Conservation (phyloP, 2,797 vertebrate genomes). For the Petrocephalus sullivani region DNA sequence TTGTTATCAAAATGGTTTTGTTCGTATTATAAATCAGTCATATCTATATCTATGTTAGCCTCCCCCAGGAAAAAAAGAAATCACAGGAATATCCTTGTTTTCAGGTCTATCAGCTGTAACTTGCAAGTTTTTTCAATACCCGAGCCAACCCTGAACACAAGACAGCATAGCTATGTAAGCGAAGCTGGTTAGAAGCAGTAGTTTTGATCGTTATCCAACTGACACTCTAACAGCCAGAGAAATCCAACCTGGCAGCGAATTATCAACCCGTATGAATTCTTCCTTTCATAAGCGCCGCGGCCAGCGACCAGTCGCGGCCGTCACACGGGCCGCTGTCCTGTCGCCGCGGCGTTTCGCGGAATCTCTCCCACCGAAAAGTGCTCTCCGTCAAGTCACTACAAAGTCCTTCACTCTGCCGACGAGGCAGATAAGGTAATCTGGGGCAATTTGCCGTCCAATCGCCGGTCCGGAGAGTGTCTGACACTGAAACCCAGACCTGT, state of each 20-base stretch:
- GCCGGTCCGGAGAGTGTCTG: conserved; percentile 57
- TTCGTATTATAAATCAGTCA: neutral
- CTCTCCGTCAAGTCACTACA: conserved; percentile 60
- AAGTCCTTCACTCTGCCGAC: conserved; percentile 59
- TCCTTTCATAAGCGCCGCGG: conserved; percentile 60
- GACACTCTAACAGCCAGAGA: conserved; percentile 36
- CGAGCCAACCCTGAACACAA: neutral
- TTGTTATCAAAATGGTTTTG: neutral
- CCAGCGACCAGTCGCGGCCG: conserved; percentile 47
- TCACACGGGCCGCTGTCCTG: conserved; percentile 45
- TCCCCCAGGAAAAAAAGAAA: neutral
- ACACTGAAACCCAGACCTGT: conserved; percentile 62
- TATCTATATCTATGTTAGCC: neutral
- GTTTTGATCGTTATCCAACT: conserved; percentile 34
- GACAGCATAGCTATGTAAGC: conserved; percentile 13
- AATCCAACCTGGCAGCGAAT: conserved; percentile 53
- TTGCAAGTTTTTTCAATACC: neutral
- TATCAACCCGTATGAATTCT: conserved; percentile 57
- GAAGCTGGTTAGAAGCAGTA: neutral
- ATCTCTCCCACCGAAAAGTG: conserved; percentile 47
- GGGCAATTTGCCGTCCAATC: conserved; percentile 58
- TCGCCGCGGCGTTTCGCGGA: conserved; percentile 52
- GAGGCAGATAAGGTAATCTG: conserved; percentile 66
- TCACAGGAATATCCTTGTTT: neutral
- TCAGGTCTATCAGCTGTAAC: neutral